phyloP scores from a whole-genome alignment of 2,113 vertebrate genomes.

The Chroicocephalus ridibundus region DNA sequence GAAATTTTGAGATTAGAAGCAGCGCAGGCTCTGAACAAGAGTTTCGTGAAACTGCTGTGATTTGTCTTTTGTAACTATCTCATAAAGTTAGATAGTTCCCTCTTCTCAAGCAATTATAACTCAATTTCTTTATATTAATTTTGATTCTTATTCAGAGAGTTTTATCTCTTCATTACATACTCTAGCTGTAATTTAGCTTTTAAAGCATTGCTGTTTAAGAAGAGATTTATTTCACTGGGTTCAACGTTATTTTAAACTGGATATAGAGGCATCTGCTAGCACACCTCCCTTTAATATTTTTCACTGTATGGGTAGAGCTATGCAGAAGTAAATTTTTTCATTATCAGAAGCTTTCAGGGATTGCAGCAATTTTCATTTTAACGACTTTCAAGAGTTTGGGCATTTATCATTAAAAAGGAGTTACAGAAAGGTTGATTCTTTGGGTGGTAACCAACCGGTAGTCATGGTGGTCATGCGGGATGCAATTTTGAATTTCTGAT shows the following conservation, averaged over 20 bases:
- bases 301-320: neutral
- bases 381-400: neutral
- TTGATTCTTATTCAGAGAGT: conserved; percentile 23
- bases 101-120: conserved; percentile 34
- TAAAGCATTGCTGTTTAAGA: conserved; percentile 36
- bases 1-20: neutral
- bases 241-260: neutral
- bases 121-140: conserved; percentile 56
- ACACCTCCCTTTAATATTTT: neutral
- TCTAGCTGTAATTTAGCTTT: conserved; percentile 22
- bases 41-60: neutral
- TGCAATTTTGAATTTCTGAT: neutral
- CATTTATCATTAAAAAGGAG: neutral
- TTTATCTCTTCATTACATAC: conserved; percentile 29
- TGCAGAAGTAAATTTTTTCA: neutral
- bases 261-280: neutral
- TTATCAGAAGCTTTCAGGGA: neutral
- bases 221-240: conserved; percentile 38
- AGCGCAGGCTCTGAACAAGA: neutral
- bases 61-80: neutral
- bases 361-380: neutral
- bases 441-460: neutral
- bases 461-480: neutral
- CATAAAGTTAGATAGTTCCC: conserved; percentile 4
- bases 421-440: neutral